phyloP scores from a whole-genome alignment of 2,797 vertebrate species.

The Cuniculus paca region DNA sequence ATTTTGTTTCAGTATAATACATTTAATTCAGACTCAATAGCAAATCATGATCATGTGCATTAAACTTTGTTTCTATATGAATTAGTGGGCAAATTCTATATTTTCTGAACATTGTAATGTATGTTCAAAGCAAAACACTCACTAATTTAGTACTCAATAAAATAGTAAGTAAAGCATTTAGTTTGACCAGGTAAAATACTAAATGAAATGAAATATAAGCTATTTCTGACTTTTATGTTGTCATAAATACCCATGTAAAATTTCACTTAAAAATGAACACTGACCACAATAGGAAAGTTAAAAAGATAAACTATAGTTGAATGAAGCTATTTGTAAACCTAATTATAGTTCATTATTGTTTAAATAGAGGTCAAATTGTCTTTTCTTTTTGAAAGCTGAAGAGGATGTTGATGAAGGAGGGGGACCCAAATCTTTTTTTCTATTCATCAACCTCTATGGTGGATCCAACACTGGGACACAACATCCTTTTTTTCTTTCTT shows the following conservation, averaged over 20 bases:
- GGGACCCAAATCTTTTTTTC: not conserved
- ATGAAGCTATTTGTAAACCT: slow-evolving; percentile 21
- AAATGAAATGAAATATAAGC: not conserved
- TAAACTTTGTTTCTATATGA: slow-evolving; percentile 30
- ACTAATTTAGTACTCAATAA: slow-evolving; percentile 43
- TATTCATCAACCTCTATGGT: not conserved
- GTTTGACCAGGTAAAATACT: slow-evolving; percentile 24
- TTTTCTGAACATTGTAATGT: not conserved
- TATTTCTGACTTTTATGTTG: slow-evolving; percentile 34
- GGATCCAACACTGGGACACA: not conserved
- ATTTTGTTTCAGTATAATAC: slow-evolving; percentile 67
- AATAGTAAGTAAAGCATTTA: not conserved
- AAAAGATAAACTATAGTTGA: slow-evolving; percentile 31
- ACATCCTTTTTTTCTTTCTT: not conserved
- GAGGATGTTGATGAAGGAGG: not conserved
- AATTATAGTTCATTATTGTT: not conserved
- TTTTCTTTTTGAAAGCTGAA: slow-evolving; percentile 38
- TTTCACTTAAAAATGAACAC: slow-evolving; percentile 25
- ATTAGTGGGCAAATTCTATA: not conserved
- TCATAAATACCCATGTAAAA: not conserved
- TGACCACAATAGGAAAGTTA: not conserved
- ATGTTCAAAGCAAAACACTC: slow-evolving; percentile 16
- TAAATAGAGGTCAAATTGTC: not conserved
- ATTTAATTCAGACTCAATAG: slow-evolving; percentile 61
- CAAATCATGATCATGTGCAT: slow-evolving; percentile 25